Evolutionary conservation across 2,888 invertebrate genomes (phyloP).

Genomic region (Acronicta psi): DNA sequence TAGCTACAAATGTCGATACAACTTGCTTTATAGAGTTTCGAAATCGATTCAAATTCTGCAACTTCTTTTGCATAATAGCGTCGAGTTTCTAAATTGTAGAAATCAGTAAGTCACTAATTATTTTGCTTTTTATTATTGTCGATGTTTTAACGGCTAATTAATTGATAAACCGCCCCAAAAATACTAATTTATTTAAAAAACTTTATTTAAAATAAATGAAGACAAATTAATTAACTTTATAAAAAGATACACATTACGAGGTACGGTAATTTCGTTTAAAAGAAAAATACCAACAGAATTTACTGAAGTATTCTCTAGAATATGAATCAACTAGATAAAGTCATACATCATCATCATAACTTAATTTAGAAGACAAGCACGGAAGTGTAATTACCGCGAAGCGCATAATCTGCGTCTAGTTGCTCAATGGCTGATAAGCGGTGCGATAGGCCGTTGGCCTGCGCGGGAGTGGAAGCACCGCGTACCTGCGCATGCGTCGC

Average conservation of each 20-base stretch:
- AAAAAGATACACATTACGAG: no score
- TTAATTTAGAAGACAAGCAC: constrained; percentile 25
- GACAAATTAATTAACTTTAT: no score
- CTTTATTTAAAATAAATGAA: no score
- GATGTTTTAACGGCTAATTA: no score
- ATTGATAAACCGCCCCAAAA: no score
- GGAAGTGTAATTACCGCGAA: constrained; percentile 27
- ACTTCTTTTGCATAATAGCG: constrained; percentile 14
- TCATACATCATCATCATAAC: neutral
- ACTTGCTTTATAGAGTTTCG: constrained; percentile 5
- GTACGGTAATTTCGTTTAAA: neutral
- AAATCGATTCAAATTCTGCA: constrained; percentile 22
- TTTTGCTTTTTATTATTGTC: constrained; percentile 4
- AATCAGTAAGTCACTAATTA: constrained; percentile 28
- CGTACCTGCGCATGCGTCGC: constrained; percentile 44
- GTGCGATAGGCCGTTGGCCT: constrained; percentile 57
- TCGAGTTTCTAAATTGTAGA: constrained; percentile 29
- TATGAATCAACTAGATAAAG: constrained; percentile 14
- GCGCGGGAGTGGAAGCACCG: constrained; percentile 37
- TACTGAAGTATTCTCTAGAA: neutral
- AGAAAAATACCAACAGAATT: neutral
- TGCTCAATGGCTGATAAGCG: constrained; percentile 47
- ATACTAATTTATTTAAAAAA: no score
- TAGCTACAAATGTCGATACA: constrained; percentile 1
- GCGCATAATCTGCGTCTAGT: constrained; percentile 34